phyloP scores from a whole-genome alignment of 2,113 vertebrate genomes.

The Tympanuchus pallidicinctus region DNA sequence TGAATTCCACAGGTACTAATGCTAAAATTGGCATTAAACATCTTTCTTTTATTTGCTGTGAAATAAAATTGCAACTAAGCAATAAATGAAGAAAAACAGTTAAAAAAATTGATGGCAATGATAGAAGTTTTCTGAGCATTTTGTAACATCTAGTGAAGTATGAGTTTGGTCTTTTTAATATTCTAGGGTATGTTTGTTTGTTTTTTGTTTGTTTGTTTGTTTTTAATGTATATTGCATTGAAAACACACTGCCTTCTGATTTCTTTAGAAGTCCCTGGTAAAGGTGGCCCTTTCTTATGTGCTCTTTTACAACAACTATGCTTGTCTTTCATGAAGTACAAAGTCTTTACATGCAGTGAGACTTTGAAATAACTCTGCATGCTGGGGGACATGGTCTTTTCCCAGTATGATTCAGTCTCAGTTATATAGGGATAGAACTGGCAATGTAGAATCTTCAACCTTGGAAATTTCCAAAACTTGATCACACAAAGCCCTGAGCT shows the following conservation, averaged over 20 bases:
- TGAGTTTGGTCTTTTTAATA: background rate
- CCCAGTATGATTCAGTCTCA: background rate
- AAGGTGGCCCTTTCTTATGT: background rate
- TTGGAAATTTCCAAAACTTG: background rate
- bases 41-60: background rate
- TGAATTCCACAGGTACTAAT: background rate
- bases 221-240: background rate
- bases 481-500: background rate
- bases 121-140: background rate
- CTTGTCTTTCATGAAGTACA: background rate
- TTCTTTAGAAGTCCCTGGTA: background rate
- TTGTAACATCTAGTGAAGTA: background rate
- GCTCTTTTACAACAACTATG: background rate
- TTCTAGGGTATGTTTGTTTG: background rate
- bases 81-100: background rate
- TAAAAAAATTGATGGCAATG: background rate
- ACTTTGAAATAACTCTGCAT: background rate
- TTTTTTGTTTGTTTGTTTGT: background rate
- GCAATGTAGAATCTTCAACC: background rate
- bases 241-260: background rate
- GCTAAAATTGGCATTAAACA: background rate
- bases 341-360: background rate
- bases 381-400: background rate
- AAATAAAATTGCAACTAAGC: background rate
- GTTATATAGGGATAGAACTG: background rate